Evolutionary conservation across 2,797 vertebrate genomes (phyloP).

Genomic region (Meda fulgida): DNA sequence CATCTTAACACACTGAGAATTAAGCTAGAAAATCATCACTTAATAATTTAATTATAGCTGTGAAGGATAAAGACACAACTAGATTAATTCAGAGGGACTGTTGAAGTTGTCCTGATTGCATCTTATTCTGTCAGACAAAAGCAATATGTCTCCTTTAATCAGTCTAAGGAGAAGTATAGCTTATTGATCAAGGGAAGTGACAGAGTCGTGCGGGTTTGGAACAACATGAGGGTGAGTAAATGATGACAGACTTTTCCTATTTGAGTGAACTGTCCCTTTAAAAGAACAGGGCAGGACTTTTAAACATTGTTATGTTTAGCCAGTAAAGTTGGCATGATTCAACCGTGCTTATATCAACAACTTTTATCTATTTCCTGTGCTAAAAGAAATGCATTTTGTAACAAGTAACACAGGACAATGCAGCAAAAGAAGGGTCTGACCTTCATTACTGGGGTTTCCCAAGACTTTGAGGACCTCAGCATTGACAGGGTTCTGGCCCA

Average conservation of each 20-base stretch:
- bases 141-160: too few relatives aligned
- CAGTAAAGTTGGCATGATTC: neutral
- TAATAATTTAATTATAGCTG: neutral
- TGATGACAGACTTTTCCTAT: neutral
- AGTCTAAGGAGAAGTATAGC: neutral
- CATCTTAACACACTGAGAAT: neutral
- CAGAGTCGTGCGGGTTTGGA: neutral
- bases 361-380: neutral
- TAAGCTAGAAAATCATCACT: neutral
- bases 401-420: neutral
- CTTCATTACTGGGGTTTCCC: conserved; percentile 91
- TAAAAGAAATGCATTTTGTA: neutral
- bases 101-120: neutral
- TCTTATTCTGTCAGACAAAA: neutral
- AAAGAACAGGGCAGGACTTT: neutral
- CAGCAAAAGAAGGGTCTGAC: conserved; percentile 68
- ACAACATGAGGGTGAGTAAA: conserved; percentile 8
- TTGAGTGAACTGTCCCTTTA: neutral
- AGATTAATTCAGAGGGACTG: neutral
- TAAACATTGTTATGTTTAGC: neutral
- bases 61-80: neutral
- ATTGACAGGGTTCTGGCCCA: conserved; percentile 93
- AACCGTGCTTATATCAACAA: neutral
- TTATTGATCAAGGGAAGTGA: neutral
- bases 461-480: conserved; percentile 92